A percentile compares a stretch with the other conserved stretches of the same genome.
Evolutionary conservation across 2,113 vertebrate species (phyloP).

Genomic region (Laticauda laticaudata): DNA sequence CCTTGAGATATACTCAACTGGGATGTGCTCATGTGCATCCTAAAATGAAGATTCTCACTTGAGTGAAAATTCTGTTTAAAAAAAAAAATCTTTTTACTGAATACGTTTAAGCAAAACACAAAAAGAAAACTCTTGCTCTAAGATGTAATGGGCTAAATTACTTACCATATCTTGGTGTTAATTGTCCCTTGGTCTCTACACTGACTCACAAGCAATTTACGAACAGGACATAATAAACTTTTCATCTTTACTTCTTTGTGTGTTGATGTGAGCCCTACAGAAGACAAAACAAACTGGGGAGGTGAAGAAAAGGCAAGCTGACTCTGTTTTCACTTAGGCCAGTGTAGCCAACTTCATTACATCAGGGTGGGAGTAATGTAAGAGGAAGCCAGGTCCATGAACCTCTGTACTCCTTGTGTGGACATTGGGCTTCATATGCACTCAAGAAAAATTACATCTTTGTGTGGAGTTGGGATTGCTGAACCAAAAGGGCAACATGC

Average conservation of each 20-base stretch:
- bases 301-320: not conserved
- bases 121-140: not conserved
- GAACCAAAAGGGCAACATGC: constrained; percentile 25
- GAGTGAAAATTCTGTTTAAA: not conserved
- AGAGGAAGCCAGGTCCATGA: constrained; percentile 22
- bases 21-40: not conserved
- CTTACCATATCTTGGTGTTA: not conserved
- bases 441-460: not conserved
- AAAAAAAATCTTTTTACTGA: not conserved
- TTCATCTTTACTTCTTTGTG: not conserved
- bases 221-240: not conserved
- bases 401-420: constrained; percentile 14
- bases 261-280: not conserved
- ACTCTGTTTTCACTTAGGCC: constrained; percentile 20
- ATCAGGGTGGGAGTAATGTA: not conserved
- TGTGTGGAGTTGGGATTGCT: constrained; percentile 33
- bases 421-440: not conserved
- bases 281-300: not conserved
- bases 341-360: not conserved
- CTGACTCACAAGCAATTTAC: constrained; percentile 23
- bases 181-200: constrained; percentile 13
- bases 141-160: not conserved
- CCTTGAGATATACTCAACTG: not conserved
- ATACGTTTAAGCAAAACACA: not conserved
- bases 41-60: not conserved